A percentile compares a stretch with the other conserved stretches of the same genome.
Conservation (phyloP, 2,113 vertebrate species). For the Empidonax traillii region DNA sequence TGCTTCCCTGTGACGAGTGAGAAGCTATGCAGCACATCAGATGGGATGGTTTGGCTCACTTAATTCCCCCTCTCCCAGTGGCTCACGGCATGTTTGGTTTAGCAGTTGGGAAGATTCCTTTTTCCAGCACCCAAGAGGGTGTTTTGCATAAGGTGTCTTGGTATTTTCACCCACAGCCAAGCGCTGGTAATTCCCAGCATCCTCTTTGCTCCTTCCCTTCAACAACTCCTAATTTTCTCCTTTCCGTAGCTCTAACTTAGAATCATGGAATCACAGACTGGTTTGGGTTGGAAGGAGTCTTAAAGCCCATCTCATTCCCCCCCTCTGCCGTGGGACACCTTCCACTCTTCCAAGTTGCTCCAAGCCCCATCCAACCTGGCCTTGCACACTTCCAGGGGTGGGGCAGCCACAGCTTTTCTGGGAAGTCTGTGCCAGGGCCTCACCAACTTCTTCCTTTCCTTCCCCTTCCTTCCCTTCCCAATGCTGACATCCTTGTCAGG, state of each 20-base stretch:
- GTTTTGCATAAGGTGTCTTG: neutral
- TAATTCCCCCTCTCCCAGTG: neutral
- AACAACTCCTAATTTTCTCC: neutral
- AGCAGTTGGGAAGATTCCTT: neutral
- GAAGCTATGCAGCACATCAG: rapidly evolving
- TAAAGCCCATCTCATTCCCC: neutral
- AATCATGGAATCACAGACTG: neutral
- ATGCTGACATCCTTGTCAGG: neutral
- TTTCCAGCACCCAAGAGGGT: neutral
- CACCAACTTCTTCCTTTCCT: neutral
- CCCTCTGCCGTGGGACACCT: neutral
- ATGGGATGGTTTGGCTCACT: neutral
- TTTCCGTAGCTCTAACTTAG: neutral
- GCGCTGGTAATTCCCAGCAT: neutral
- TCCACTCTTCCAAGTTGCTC: neutral
- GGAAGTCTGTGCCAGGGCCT: neutral
- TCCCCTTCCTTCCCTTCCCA: neutral
- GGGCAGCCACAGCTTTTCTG: neutral
- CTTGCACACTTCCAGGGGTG: neutral
- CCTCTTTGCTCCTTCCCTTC: neutral
- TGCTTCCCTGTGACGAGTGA: neutral
- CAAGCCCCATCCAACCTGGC: rapidly evolving
- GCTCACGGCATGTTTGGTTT: rapidly evolving
- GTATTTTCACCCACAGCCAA: neutral
- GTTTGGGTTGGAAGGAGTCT: neutral